Evolutionary conservation across 2,797 vertebrate species (phyloP).

Genomic region (Phoeniculus purpureus): DNA sequence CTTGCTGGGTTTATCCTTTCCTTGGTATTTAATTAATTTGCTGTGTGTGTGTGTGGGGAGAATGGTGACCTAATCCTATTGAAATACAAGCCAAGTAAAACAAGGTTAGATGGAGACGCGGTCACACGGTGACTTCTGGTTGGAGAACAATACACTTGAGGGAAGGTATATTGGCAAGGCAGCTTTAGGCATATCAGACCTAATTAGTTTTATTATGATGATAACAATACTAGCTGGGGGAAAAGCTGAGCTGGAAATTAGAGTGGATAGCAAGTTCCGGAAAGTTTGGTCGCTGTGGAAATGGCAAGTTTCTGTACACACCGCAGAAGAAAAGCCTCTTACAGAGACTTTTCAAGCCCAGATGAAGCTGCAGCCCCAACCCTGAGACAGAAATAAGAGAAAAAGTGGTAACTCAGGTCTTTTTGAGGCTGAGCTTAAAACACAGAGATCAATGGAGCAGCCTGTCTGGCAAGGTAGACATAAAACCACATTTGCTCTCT

Average conservation of each 20-base stretch:
- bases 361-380: not conserved
- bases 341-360: not conserved
- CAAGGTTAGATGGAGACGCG: not conserved
- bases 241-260: constrained; percentile 14
- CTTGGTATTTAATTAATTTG: constrained; percentile 44
- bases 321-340: not conserved
- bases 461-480: not conserved
- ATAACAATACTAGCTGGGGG: not conserved
- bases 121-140: constrained; percentile 20
- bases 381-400: not conserved
- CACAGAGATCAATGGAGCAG: not conserved
- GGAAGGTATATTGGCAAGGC: constrained; percentile 5
- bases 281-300: not conserved
- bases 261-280: not conserved
- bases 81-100: constrained; percentile 53
- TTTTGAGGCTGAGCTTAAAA: not conserved
- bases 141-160: constrained; percentile 1
- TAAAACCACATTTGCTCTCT: not conserved
- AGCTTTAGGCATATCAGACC: not conserved
- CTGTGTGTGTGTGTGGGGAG: constrained; percentile 1
- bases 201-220: constrained; percentile 14
- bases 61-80: constrained; percentile 52
- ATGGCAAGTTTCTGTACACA: not conserved
- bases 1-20: constrained; percentile 32
- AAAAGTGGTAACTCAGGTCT: not conserved